These are phyloP conservation scores for Leptopilina syphax DNA, from an alignment of 2,888 invertebrate species.

Conservation along the genomic window DNA sequence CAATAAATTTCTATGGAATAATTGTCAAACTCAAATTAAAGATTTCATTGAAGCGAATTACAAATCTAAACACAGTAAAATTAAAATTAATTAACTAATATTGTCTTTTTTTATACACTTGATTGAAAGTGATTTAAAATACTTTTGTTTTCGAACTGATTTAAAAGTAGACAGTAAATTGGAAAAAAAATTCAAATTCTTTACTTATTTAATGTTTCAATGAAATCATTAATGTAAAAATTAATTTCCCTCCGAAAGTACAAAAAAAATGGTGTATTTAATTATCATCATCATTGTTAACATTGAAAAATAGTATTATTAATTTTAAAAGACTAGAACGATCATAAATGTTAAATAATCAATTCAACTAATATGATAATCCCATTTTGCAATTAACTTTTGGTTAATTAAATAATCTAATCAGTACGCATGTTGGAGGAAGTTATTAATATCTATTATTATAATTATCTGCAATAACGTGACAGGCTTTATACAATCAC, in stretches of 20 bases:
- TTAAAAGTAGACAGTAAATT: too few species aligned
- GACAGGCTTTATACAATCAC: constrained; percentile 11
- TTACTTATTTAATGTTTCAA: too few species aligned
- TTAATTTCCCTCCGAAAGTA: constrained; percentile 16
- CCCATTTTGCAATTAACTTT: constrained; percentile 9
- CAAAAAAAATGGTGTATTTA: constrained; percentile 5
- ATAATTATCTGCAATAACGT: background rate
- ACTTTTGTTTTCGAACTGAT: too few species aligned
- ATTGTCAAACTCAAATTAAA: too few species aligned
- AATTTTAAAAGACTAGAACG: constrained; percentile 15
- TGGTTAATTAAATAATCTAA: constrained; percentile 23
- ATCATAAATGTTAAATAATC: background rate
- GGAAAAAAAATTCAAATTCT: too few species aligned
- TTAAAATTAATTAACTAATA: too few species aligned
- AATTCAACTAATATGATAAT: constrained; percentile 16
- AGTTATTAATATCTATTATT: constrained; percentile 22
- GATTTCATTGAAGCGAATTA: too few species aligned
- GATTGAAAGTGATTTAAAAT: too few species aligned
- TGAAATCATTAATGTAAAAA: background rate
- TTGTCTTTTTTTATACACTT: too few species aligned
- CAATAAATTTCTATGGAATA: too few species aligned
- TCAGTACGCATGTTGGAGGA: constrained; percentile 36
- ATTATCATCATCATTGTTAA: background rate
- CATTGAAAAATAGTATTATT: constrained; percentile 21
- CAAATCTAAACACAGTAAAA: too few species aligned